Evolutionary conservation across 2,113 vertebrate genomes (phyloP), one percentile per base, ranked within the genome.

Genomic region (Neotoma lepida): DNA sequence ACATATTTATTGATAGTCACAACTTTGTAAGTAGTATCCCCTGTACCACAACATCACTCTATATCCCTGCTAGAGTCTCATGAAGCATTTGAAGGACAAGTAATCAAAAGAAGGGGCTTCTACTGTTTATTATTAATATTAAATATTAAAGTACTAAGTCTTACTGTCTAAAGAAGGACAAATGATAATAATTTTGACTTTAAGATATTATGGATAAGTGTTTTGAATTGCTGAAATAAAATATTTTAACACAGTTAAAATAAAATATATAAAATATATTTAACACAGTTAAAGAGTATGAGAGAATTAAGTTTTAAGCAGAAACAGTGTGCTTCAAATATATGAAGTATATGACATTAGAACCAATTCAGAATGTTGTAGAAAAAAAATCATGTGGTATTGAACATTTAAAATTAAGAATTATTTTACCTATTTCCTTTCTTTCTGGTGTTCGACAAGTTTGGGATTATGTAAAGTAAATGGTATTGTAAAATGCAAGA

Each of bases 161-260:
- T 54, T 6, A 76, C 64, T 46, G 78, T 44, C 41, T 8, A 89
- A 92, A 74, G 41, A n/a, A 73, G 51, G 66, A 6, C 12, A 85
- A 84, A 71, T 39, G 76, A 64, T 39, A 30, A 49, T n/a, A 49
- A 30, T 8, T 49, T 35, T 46, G 35, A 46, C 41, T 78, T 68
- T 73, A 84, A 73, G 9, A 63, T 58, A 63, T 84, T 73, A 33
- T 76, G 49, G 71, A 66, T n/a, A 44, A 39, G 9, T n/a, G 24
- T 66, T 28, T 58, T 89, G 28, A 74, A 14, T 4, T 54, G 71
- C 80, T 94, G 39, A 90, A 96, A 76, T 41, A 80, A 94, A 93
- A 39, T 51, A 15, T 9, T 41, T 63, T 61, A 77, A 63, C 7
- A 84, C 91, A 74, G 10, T 26, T n/a, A n/a, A n/a, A n/a, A n/a